A percentile compares a stretch with the other conserved stretches of the same genome.
Evolutionary conservation across 2,888 invertebrate species (phyloP).

Genomic region (Hirtodrosophila trivittata): DNA sequence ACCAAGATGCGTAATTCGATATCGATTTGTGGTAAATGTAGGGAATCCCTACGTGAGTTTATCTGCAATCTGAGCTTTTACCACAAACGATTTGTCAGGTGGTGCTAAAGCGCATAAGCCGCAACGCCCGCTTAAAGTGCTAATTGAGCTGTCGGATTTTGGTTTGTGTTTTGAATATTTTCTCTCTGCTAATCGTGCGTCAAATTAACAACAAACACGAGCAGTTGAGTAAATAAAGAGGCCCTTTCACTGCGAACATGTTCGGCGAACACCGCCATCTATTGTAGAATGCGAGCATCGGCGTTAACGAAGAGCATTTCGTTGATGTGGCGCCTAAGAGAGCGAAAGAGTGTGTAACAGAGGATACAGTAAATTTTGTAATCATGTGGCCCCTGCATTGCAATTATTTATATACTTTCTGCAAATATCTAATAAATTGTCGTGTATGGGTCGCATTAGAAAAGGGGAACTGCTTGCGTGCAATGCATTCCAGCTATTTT

Average conservation of each 20-base stretch:
- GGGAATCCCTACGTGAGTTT: background rate
- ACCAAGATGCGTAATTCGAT: slow-evolving; percentile 20
- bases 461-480: background rate
- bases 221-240: too few species aligned
- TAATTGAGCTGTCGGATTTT: slow-evolving; percentile 42
- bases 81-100: slow-evolving; percentile 20
- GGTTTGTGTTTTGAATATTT: slow-evolving; percentile 8
- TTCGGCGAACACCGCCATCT: too few species aligned
- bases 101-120: slow-evolving; percentile 19
- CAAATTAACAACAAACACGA: slow-evolving; percentile 5
- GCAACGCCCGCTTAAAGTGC: slow-evolving; percentile 26
- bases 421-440: too few species aligned
- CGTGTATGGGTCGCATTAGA: background rate
- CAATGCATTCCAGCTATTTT: background rate
- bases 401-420: too few species aligned
- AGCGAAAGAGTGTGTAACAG: too few species aligned
- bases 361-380: too few species aligned
- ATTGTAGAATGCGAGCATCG: too few species aligned
- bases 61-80: slow-evolving; percentile 22
- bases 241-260: too few species aligned
- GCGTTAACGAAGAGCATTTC: too few species aligned
- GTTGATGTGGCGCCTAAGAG: too few species aligned
- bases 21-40: slow-evolving; percentile 12
- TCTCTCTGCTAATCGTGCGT: slow-evolving; percentile 23
- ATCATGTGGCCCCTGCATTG: too few species aligned